Percentiles rank a stretch among this genome's conserved stretches.
Evolutionary conservation across 2,888 invertebrate species (phyloP).

Genomic region (Eristalinus aeneus): DNA sequence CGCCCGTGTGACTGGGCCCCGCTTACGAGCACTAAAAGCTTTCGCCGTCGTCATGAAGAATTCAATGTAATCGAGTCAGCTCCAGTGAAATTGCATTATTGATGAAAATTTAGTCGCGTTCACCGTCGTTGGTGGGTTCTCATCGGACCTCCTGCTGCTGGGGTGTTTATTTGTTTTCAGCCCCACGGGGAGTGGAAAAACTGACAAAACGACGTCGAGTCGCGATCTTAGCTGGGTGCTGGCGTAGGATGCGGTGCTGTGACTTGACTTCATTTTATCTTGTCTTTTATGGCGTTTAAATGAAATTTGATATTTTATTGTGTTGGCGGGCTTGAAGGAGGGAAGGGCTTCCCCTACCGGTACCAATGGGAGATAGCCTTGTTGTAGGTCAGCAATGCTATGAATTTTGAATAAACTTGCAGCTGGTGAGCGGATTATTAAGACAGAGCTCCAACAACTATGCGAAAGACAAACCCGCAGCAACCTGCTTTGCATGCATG

Average conservation of each 20-base stretch:
- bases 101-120: constrained; percentile 41
- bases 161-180: not conserved
- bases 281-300: not conserved
- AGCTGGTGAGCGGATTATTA: too few relatives aligned
- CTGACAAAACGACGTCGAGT: not conserved
- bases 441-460: too few relatives aligned
- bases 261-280: not conserved
- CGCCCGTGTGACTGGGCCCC: not conserved
- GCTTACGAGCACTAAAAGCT: constrained; percentile 42
- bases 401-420: too few relatives aligned
- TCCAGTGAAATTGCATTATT: constrained; percentile 51
- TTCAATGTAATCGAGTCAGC: constrained; percentile 45
- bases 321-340: not conserved
- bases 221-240: too few relatives aligned
- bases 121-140: not conserved
- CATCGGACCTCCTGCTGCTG: constrained; percentile 1
- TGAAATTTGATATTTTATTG: not conserved
- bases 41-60: constrained; percentile 40
- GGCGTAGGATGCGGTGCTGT: not conserved
- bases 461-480: too few relatives aligned
- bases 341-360: not conserved
- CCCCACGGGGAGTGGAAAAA: not conserved
- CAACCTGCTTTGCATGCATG: too few relatives aligned
- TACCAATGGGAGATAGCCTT: too few relatives aligned
- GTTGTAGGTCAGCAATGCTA: too few relatives aligned